These are phyloP conservation scores for Gonioctena quinquepunctata DNA, from an alignment of 1,140 invertebrate species.

Conservation along the genomic window DNA sequence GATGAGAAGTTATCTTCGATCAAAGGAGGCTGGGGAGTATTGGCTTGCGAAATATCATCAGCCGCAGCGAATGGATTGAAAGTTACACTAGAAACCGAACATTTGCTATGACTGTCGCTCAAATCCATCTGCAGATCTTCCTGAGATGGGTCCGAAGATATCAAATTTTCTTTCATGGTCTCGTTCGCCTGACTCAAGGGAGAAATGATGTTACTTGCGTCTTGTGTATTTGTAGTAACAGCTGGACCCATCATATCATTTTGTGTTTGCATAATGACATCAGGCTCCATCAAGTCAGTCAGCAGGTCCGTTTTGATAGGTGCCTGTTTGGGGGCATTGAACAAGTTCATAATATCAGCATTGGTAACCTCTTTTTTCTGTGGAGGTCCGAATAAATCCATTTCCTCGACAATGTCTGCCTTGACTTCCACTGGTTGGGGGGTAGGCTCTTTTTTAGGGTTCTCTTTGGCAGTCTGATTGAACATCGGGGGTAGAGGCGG, in stretches of 20 bases:
- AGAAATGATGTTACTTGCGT: not conserved
- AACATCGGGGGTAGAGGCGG: slow-evolving; percentile 10
- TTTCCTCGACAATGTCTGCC: slow-evolving; percentile 21
- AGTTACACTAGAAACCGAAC: slow-evolving; percentile 51
- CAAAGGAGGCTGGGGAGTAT: not conserved
- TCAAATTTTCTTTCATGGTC: slow-evolving; percentile 36
- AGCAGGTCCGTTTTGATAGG: slow-evolving; percentile 52
- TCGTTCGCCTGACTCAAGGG: slow-evolving; percentile 11
- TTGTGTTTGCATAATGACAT: slow-evolving; percentile 18
- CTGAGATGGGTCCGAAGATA: slow-evolving; percentile 47
- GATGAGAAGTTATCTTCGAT: not conserved
- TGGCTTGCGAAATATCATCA: slow-evolving; percentile 47
- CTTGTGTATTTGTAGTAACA: not conserved
- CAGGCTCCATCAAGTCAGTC: slow-evolving; percentile 44
- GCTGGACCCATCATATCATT: not conserved
- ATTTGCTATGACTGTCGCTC: slow-evolving; percentile 53
- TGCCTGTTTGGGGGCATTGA: slow-evolving; percentile 61
- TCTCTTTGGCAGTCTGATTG: not conserved
- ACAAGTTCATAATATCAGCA: slow-evolving; percentile 69
- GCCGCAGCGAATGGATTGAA: slow-evolving; percentile 59
- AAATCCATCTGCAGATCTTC: slow-evolving; percentile 52
- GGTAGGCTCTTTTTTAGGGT: slow-evolving; percentile 4
- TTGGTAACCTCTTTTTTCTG: slow-evolving; percentile 60
- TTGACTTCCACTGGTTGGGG: not conserved
- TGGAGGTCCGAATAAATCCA: slow-evolving; percentile 58